Conservation (phyloP, 2,797 vertebrate species). For the Podarcis lilfordi region DNA sequence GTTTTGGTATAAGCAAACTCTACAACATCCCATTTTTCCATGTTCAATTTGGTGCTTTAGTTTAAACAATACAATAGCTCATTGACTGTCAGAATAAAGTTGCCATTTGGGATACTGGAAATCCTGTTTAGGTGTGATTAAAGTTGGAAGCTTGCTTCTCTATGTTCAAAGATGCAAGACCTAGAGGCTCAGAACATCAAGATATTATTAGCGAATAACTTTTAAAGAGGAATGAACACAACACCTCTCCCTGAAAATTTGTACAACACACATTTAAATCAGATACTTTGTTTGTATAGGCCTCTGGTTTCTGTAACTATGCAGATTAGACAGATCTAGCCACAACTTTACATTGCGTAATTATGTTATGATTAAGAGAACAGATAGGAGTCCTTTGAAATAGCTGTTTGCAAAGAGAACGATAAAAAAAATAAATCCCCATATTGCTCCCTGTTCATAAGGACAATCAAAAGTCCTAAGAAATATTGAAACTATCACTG, state of each 20-base stretch:
- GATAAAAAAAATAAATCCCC: neutral
- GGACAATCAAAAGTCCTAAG: neutral
- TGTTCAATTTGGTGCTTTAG: neutral
- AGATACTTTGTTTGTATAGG: conserved; percentile 17
- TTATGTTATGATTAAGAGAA: conserved; percentile 14
- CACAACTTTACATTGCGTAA: neutral
- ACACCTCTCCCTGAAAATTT: conserved; percentile 4
- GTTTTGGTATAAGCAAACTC: neutral
- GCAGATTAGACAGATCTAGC: neutral
- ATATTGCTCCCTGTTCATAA: neutral
- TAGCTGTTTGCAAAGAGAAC: neutral
- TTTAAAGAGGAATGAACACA: neutral
- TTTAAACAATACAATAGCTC: neutral
- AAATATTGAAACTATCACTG: too few relatives aligned
- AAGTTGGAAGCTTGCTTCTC: neutral
- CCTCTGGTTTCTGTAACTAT: neutral
- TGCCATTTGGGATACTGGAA: neutral
- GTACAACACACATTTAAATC: conserved; percentile 25
- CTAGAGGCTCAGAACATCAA: neutral
- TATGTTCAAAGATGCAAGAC: neutral
- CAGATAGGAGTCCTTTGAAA: neutral
- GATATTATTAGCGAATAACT: neutral
- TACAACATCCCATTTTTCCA: neutral
- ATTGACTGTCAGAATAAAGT: neutral
- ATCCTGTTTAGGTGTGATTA: neutral